Evolutionary conservation across 2,797 vertebrate genomes (phyloP), one percentile per base, ranked within the genome.

Genomic region (Discoglossus pictus): DNA sequence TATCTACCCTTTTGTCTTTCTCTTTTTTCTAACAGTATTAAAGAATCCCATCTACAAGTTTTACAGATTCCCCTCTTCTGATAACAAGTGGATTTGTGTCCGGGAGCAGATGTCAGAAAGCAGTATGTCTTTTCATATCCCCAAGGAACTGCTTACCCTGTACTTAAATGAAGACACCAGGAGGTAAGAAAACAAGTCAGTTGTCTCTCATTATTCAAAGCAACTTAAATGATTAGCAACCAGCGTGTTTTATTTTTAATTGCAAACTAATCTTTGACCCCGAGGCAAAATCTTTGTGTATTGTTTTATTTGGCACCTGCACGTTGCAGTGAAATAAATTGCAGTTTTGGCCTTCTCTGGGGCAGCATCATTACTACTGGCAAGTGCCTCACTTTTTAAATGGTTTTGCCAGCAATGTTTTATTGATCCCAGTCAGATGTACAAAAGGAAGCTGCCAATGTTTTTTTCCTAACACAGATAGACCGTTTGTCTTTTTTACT

Each of bases 51-150:
- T 98, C 71, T 94, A 88, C 83, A 99, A 96, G 79, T 87, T 99
- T 59, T 99, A 97, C 73, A 89, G 92, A 81, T 99, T 99, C 68
- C 96, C 96, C 51, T 96, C 96, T 0, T 87, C 88, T 72, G 95
- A 99, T 82, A 95, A 91, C 82, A 94, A 93, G 79, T 98, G 96
- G 96, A 93, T 99, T 92, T 76, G 86, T 15, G 93, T 98, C 59
- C 90, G 94, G 8, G 96, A 99, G 65, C 95, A 96, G 87, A 99
- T 99, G 96, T 92, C 94, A 36, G 96, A 99, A 80, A 96, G 94
- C 53, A 90, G 88, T 1, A 86, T 98, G 79, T 97, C 96, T 56
- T 97, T 98, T 74, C 93, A 93, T 76, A 78, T 98, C 81, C 96
- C 96, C 68, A 97, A 92, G 80, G 94, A 99, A 77, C 84, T 99